phyloP scores from a whole-genome alignment of 2,113 vertebrate species.

The Coptodon rendalli region DNA sequence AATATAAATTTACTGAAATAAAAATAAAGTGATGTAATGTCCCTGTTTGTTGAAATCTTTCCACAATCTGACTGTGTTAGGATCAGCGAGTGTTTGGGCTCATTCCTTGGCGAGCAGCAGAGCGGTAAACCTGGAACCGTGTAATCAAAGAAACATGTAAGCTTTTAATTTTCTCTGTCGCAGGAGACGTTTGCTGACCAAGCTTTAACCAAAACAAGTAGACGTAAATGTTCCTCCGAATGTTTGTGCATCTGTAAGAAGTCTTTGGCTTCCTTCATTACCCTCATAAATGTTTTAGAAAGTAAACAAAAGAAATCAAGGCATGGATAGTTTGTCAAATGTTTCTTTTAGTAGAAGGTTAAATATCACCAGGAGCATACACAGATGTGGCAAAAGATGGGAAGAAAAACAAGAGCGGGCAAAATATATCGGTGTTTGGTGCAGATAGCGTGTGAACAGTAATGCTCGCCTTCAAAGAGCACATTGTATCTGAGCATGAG shows the following conservation, averaged over 20 bases:
- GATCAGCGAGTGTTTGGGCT: not conserved
- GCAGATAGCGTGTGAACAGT: slow-evolving; percentile 62
- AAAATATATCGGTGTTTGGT: slow-evolving; percentile 7
- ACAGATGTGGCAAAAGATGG: not conserved
- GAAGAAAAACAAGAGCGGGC: not conserved
- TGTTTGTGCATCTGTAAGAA: not conserved
- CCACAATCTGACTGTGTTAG: not conserved
- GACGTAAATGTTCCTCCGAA: not conserved
- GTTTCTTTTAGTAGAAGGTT: not conserved
- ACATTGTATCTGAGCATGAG: slow-evolving; percentile 61
- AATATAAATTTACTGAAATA: not conserved
- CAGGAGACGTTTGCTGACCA: not conserved
- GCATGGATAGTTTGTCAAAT: not conserved
- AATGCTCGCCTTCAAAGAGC: slow-evolving; percentile 58
- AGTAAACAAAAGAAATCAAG: not conserved
- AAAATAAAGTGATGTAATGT: not conserved
- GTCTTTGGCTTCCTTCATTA: not conserved
- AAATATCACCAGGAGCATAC: not conserved
- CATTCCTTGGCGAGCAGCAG: not conserved
- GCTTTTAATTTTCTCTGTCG: slow-evolving; percentile 4
- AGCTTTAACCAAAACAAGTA: not conserved
- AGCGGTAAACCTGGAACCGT: not conserved
- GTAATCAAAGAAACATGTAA: slow-evolving; percentile 23
- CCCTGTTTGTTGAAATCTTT: not conserved
- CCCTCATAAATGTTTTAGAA: not conserved